Evolutionary conservation across 2,888 invertebrate genomes (phyloP), one percentile per base, ranked within the genome.

Genomic region (Ophion ellenae): DNA sequence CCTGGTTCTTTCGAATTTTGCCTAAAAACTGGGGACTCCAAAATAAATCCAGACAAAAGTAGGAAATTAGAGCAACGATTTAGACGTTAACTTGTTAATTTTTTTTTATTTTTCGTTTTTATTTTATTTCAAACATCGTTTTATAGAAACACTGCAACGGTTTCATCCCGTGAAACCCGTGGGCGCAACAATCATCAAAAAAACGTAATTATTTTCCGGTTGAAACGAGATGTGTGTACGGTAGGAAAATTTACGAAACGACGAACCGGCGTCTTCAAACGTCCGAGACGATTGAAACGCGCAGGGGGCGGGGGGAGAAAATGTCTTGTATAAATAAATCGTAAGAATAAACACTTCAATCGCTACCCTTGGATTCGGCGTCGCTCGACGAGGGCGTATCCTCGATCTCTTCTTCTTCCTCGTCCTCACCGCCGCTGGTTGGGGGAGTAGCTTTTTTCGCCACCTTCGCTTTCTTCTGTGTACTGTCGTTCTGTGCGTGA

Each of bases 341-440:
- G 36, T 57, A 45, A 66, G 28, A 64, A 61, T 32, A 73, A 83
- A 76, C 53, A 70, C 45, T 67, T 78, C 85, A 91, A 89, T 93
- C 92, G 81, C 93, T 94, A 75, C 92, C 94, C 80, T 92, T 92
- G 20, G 88, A 91, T 20, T 91, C 92, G 6, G 89, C 93, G 61
- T 93, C 94, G 88, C 94, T 94, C 14, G 94, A 93, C 36, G 93
- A 91, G 45, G 94, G 93, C n/a, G 94, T 94, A 81, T 91, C 92
- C 89, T 95, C 96, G 28, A 66, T 45, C 4, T 96, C 96, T 59
- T 96, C 96, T 0, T 95, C 92, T 95, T 96, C 96, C 95, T 96
- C 95, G 95, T 91, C 92, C 89, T 95, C 92, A 95, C 96, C 96
- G 95, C 96, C 95, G 95, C 96, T 95, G 94, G 95, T 94, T 94